Evolutionary conservation across 2,113 vertebrate species (phyloP).

Genomic region (Condylura cristata): DNA sequence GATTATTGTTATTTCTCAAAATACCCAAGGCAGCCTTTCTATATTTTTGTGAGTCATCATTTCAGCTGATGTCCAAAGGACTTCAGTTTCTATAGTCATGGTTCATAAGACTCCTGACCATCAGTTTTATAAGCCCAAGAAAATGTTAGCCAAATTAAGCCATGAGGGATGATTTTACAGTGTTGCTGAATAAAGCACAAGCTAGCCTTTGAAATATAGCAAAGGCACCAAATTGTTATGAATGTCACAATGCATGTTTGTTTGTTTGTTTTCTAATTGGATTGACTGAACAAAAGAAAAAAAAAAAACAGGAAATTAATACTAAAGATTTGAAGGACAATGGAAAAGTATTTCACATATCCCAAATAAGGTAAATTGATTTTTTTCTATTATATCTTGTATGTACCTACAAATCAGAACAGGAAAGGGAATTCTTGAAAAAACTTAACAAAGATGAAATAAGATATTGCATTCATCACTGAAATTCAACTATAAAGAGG

Average conservation of each 20-base stretch:
- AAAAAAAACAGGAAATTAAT: slow-evolving; percentile 64
- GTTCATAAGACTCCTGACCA: neutral
- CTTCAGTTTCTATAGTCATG: neutral
- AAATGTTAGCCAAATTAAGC: neutral
- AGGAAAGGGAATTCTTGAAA: slow-evolving; percentile 27
- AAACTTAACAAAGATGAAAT: slow-evolving; percentile 68
- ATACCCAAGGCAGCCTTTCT: neutral
- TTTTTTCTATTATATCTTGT: slow-evolving; percentile 59
- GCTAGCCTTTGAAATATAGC: slow-evolving; percentile 38
- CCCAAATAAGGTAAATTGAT: slow-evolving; percentile 48
- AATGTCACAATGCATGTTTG: too few relatives aligned
- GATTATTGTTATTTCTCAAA: neutral
- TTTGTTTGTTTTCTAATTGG: neutral
- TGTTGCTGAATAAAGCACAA: neutral
- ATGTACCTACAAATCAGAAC: slow-evolving; percentile 64
- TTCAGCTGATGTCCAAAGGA: neutral
- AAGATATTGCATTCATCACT: slow-evolving; percentile 54
- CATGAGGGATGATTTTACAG: neutral
- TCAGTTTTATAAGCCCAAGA: neutral
- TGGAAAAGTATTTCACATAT: slow-evolving; percentile 55
- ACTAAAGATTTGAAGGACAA: slow-evolving; percentile 47
- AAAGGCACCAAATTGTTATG: neutral
- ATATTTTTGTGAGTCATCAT: neutral
- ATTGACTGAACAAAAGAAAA: slow-evolving; percentile 45
- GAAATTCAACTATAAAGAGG: slow-evolving; percentile 66